Evolutionary conservation across 2,797 vertebrate species (phyloP).

Genomic region (Meda fulgida): DNA sequence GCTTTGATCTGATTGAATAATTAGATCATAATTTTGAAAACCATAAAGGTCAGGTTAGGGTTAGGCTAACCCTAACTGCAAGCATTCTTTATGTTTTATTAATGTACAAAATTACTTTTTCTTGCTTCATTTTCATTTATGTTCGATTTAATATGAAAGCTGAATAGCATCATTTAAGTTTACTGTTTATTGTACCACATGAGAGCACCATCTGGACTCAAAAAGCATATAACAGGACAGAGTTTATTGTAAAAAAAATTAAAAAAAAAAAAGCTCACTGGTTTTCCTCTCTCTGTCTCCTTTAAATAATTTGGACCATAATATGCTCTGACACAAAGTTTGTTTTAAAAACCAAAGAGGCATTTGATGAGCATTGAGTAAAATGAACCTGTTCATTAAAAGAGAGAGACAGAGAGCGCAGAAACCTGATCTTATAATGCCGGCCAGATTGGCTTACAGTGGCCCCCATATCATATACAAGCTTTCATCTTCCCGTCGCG

Average conservation of each 20-base stretch:
- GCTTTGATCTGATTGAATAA: constrained; percentile 48
- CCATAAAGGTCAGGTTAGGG: neutral
- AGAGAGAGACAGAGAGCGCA: constrained; percentile 82
- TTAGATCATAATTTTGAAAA: constrained; percentile 16
- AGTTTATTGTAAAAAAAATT: constrained; percentile 43
- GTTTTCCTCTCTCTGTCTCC: constrained; percentile 57
- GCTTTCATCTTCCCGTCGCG: constrained; percentile 83
- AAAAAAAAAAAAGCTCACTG: constrained; percentile 29
- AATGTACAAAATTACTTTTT: neutral
- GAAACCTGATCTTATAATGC: constrained; percentile 82
- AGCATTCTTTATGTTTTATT: neutral
- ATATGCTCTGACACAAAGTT: constrained; percentile 68
- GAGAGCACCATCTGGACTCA: constrained; percentile 36
- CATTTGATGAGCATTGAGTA: constrained; percentile 76
- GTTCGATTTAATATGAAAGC: constrained; percentile 27
- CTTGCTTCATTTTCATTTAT: constrained; percentile 38
- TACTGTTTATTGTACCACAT: constrained; percentile 43
- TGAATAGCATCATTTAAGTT: constrained; percentile 25
- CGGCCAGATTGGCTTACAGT: constrained; percentile 82
- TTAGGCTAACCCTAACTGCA: neutral
- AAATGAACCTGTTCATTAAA: constrained; percentile 85
- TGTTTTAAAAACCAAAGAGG: constrained; percentile 78
- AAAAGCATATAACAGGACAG: constrained; percentile 18
- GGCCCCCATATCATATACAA: constrained; percentile 78
- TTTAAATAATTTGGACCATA: constrained; percentile 64